Base-by-base conservation (phyloP, 92 coral and sea anemone genomes). In the Muricea muricata region DNA sequence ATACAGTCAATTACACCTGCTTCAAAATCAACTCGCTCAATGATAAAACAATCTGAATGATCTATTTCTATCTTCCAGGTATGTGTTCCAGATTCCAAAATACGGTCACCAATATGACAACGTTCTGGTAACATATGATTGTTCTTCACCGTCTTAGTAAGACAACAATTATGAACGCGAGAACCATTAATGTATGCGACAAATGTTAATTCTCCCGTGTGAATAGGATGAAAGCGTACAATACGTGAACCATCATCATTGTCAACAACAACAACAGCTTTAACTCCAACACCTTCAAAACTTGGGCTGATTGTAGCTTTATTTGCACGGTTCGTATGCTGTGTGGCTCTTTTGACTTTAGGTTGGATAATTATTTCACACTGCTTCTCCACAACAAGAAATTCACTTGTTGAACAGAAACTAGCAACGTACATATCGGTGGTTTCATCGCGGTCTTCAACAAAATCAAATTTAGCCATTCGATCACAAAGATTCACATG, bases 201-300 rank as follows among this genome's bases (percentile, higher is more conserved):
- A 47, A 84, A 63, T 32, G 46, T 32, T 35, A 85, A 65, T 28
- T 39, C 29, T 18, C 91, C 91, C 34, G 32, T 65, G 0, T 52
- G 35, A 12, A 48, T 15, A 41, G 89, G 89, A 57, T 42, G 60
- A 60, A 68, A 74, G 26, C 39, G 57, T 25, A 85, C 85, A 31
- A 24, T 48, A 58, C 80, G 70, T 35, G 81, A 58, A 3, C 86
- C 89, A 85, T 73, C 54, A 35, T 81, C 89, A 54, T 11, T 9
- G 65, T 79, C 69, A 42, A 3, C 82, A 35, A 34, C 25, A 7
- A 32, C 10, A 34, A 58, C 37, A 57, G 55, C 57, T 20, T 63
- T 26, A 63, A 48, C 25, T 10, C 84, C 61, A 45, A 70, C 70
- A 17, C 42, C 90, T 55, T 60, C 54, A 11, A 65, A 66, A 21